Evolutionary conservation across 2,113 vertebrate genomes (phyloP).

Genomic region (Pipa parva): DNA sequence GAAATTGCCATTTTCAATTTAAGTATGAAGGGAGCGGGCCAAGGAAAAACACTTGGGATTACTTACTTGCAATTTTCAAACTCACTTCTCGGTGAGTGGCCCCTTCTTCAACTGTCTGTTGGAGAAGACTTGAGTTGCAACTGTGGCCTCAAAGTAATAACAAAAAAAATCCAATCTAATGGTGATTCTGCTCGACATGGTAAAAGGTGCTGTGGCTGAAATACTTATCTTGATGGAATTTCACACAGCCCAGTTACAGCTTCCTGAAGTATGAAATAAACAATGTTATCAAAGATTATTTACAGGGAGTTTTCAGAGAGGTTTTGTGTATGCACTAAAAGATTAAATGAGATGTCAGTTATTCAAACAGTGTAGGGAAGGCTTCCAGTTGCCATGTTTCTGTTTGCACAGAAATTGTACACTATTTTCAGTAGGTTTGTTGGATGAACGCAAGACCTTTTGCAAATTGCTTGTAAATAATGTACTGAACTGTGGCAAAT

Average conservation of each 20-base stretch:
- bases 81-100: no score
- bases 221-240: no score
- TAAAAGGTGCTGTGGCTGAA: no score
- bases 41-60: no score
- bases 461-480: constrained; percentile 11
- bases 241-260: constrained; percentile 36
- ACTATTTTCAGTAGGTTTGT: constrained; percentile 32
- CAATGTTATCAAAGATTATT: no score
- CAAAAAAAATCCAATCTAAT: not conserved
- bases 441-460: constrained; percentile 21
- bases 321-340: constrained; percentile 13
- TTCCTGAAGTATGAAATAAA: constrained; percentile 39
- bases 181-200: not conserved
- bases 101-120: no score
- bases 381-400: constrained; percentile 39
- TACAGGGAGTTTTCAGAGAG: no score
- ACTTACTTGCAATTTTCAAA: no score
- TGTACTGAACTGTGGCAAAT: not conserved
- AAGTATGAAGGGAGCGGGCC: no score
- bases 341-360: constrained; percentile 41
- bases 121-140: no score
- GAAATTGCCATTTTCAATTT: no score
- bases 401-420: constrained; percentile 42
- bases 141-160: no score
- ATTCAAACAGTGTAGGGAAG: constrained; percentile 47